Evolutionary conservation across 2,888 invertebrate genomes (phyloP).

Genomic region (Drosophila paucipuncta): DNA sequence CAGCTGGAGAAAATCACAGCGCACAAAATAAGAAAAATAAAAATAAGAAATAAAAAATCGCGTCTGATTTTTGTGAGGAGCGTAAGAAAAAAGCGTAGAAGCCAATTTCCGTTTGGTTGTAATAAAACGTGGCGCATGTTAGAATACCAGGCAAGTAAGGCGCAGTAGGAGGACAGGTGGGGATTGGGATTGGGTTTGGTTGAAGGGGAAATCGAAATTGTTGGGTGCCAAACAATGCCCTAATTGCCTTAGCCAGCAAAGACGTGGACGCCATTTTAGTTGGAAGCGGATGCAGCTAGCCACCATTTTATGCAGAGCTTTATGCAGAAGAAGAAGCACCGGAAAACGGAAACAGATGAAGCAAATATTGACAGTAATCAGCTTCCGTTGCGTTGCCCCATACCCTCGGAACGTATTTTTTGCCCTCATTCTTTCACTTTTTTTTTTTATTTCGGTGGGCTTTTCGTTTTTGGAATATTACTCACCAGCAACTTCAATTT

Average conservation of each 20-base stretch:
- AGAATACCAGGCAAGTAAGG: conserved; percentile 52
- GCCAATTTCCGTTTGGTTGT: conserved; percentile 78
- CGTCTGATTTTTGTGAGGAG: conserved; percentile 40
- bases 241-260: conserved; percentile 63
- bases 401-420: background rate
- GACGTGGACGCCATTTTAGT: conserved; percentile 51
- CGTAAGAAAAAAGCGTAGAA: conserved; percentile 53
- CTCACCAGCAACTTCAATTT: conserved; percentile 89
- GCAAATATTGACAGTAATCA: conserved; percentile 83
- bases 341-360: conserved; percentile 71
- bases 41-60: conserved; percentile 18
- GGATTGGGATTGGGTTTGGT: conserved; percentile 16
- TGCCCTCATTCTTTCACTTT: conserved; percentile 5
- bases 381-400: conserved; percentile 62
- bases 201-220: conserved; percentile 41
- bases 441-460: background rate
- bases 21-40: conserved; percentile 32
- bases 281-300: conserved; percentile 58
- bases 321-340: conserved; percentile 17
- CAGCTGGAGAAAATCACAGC: conserved; percentile 58
- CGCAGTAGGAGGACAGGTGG: conserved; percentile 2
- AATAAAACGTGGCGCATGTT: conserved; percentile 67
- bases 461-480: conserved; percentile 35
- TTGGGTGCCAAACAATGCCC: conserved; percentile 65
- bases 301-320: conserved; percentile 51